A percentile compares a stretch with the other conserved stretches of the same genome.
Conservation (phyloP, 2,888 invertebrate genomes). For the Doris montereyensis region DNA sequence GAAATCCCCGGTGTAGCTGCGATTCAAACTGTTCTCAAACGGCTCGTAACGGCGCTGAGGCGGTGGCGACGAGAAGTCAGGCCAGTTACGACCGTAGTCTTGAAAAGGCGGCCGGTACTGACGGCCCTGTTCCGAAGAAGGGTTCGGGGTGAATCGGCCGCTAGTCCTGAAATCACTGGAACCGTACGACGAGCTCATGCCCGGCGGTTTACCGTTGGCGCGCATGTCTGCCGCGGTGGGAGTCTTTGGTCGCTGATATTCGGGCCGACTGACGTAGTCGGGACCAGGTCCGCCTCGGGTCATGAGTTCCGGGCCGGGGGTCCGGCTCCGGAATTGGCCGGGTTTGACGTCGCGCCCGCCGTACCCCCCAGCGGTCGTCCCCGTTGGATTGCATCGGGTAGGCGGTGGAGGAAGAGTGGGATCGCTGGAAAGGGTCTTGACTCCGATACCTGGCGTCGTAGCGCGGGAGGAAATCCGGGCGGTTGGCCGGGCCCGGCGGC, state of each 20-base stretch:
- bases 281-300: constrained; percentile 55
- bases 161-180: constrained; percentile 43
- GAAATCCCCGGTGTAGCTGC: constrained; percentile 47
- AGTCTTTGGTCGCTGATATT: constrained; percentile 65
- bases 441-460: constrained; percentile 22
- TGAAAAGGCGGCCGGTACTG: constrained; percentile 43
- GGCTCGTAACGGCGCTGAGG: constrained; percentile 43
- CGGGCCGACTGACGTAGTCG: constrained; percentile 54
- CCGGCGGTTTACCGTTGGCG: constrained; percentile 66
- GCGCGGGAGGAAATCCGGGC: constrained; percentile 35
- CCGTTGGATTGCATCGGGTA: constrained; percentile 51
- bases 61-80: constrained; percentile 46
- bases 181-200: constrained; percentile 44
- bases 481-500: constrained; percentile 54
- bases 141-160: constrained; percentile 49
- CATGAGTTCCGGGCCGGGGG: constrained; percentile 73
- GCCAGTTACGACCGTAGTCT: constrained; percentile 43
- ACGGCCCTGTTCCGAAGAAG: constrained; percentile 48
- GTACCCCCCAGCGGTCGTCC: constrained; percentile 32
- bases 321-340: constrained; percentile 68
- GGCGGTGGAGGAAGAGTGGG: constrained; percentile 24
- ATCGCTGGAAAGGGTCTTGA: constrained; percentile 26
- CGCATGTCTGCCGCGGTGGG: constrained; percentile 68
- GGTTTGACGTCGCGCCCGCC: constrained; percentile 52
- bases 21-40: constrained; percentile 46